Conservation (phyloP, 2,797 vertebrate species). For the Cephalopachus bancanus region DNA sequence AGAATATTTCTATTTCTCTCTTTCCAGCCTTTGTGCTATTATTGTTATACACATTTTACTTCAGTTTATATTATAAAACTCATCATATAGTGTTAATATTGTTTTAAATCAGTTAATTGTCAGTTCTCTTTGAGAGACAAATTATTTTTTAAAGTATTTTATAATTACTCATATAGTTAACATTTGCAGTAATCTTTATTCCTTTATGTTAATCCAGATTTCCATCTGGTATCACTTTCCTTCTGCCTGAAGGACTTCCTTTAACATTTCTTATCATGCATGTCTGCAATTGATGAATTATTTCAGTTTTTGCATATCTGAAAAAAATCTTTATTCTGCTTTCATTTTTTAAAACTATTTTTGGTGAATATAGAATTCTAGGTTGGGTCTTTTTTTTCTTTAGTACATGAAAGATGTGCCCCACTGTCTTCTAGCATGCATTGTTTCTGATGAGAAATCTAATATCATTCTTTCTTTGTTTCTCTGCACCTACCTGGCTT, state of each 20-base stretch:
- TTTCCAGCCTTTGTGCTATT: not conserved
- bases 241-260: not conserved
- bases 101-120: not conserved
- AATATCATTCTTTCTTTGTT: not conserved
- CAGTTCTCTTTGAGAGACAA: not conserved
- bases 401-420: not conserved
- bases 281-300: not conserved
- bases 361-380: not conserved
- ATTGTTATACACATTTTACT: not conserved
- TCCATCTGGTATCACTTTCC: not conserved
- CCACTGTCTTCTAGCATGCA: too few species aligned
- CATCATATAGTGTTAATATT: not conserved
- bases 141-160: not conserved
- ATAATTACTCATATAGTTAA: not conserved
- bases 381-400: not conserved
- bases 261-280: not conserved
- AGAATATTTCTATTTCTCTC: not conserved
- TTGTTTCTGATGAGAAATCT: not conserved
- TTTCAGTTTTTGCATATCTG: not conserved
- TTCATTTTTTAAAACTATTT: conserved; percentile 21
- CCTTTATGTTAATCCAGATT: not conserved
- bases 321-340: too few species aligned
- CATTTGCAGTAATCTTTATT: not conserved
- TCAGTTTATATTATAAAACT: too few species aligned
- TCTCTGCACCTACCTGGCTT: not conserved